Percentiles rank a stretch among this genome's conserved stretches.
Evolutionary conservation across 2,797 vertebrate species (phyloP).

Genomic region (Labroides dimidiatus): DNA sequence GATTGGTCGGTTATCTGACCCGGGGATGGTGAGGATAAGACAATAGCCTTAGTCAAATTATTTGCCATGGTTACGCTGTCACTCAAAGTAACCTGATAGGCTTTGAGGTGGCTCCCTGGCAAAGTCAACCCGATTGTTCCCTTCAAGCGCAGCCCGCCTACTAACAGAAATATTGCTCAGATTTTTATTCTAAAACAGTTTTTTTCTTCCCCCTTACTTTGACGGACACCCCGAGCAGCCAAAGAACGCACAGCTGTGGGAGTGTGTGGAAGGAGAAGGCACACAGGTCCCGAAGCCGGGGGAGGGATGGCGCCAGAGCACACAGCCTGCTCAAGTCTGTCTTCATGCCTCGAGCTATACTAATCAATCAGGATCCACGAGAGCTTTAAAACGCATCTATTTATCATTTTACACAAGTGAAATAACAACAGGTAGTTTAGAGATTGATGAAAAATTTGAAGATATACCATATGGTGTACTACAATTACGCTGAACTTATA

Average conservation of each 20-base stretch:
- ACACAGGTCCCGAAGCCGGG: slow-evolving; percentile 63
- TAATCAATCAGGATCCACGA: slow-evolving; percentile 41
- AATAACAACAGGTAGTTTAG: not conserved
- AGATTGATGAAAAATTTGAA: not conserved
- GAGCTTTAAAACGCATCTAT: slow-evolving; percentile 30
- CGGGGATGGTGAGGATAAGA: slow-evolving; percentile 97
- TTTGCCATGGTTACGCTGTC: slow-evolving; percentile 99
- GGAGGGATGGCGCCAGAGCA: slow-evolving; percentile 82
- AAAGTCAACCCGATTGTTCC: slow-evolving; percentile 90
- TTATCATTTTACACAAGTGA: slow-evolving; percentile 10
- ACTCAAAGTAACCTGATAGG: slow-evolving; percentile 96
- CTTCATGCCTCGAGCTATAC: slow-evolving; percentile 40
- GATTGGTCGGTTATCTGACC: slow-evolving; percentile 99
- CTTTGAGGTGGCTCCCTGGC: slow-evolving; percentile 95
- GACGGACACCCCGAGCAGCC: slow-evolving; percentile 84
- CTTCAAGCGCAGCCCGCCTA: slow-evolving; percentile 86
- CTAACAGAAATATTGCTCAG: slow-evolving; percentile 85
- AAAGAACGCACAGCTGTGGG: slow-evolving; percentile 70
- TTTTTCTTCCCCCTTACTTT: slow-evolving; percentile 69
- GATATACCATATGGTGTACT: not conserved
- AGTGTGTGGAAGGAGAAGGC: slow-evolving; percentile 28
- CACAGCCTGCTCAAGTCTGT: slow-evolving; percentile 45
- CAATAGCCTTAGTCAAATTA: slow-evolving; percentile 99
- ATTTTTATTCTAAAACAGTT: slow-evolving; percentile 75
- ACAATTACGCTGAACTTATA: too few species aligned